Percentiles rank a stretch among this genome's conserved stretches.
Evolutionary conservation across 2,888 invertebrate species (phyloP).

Genomic region (Clostera curtula): DNA sequence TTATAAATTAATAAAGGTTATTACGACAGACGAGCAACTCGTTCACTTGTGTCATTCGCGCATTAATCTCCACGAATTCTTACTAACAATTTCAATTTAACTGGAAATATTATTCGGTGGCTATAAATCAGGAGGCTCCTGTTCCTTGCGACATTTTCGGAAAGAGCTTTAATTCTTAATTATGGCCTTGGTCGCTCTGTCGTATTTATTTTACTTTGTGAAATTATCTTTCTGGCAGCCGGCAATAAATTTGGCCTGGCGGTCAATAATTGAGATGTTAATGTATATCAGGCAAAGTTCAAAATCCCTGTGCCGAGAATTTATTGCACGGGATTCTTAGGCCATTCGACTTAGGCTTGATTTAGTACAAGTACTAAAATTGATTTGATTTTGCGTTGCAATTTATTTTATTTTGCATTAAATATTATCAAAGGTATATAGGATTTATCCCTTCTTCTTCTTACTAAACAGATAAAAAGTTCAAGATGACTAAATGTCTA

Average conservation of each 20-base stretch:
- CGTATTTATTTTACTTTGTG: conserved; percentile 57
- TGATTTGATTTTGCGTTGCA: no score
- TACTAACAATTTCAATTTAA: conserved; percentile 51
- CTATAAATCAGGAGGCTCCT: conserved; percentile 52
- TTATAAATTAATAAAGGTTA: no score
- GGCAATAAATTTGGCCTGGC: conserved; percentile 49
- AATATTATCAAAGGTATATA: no score
- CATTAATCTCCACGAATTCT: conserved; percentile 42
- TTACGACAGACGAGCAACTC: conserved; percentile 26
- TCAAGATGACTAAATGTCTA: no score
- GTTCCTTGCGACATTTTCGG: conserved; percentile 51
- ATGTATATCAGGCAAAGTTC: conserved; percentile 24
- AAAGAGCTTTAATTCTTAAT: conserved; percentile 66
- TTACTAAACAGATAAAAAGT: no score
- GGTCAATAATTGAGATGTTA: conserved; percentile 53
- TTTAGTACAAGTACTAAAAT: no score
- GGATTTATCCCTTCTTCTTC: no score
- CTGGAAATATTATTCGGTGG: conserved; percentile 47
- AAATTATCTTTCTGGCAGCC: conserved; percentile 40
- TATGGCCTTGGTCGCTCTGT: conserved; percentile 47
- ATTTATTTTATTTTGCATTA: no score
- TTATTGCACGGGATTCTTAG: no score
- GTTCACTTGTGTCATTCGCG: conserved; percentile 35
- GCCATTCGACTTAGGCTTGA: no score
- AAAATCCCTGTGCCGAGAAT: conserved; percentile 12